Evolutionary conservation across 2,113 vertebrate genomes (phyloP).

Genomic region (Philantomba maxwellii): DNA sequence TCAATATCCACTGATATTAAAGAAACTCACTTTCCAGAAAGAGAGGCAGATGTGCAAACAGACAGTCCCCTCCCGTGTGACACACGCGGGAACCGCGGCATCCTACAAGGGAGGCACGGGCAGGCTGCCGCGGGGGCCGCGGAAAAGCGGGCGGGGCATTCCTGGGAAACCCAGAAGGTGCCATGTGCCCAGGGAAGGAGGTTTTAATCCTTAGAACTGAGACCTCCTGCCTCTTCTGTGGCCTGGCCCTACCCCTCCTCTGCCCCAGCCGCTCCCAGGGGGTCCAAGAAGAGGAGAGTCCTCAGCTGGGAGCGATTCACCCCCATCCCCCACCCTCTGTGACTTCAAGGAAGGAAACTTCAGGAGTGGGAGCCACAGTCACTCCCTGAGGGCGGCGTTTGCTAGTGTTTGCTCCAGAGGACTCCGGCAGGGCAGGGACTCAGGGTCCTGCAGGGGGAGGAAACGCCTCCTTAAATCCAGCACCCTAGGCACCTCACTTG

Average conservation of each 20-base stretch:
- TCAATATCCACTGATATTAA: not conserved
- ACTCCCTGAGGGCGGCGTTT: not conserved
- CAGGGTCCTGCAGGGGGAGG: not conserved
- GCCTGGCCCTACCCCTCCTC: too few species aligned
- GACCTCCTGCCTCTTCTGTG: too few species aligned
- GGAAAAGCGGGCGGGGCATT: rapidly evolving
- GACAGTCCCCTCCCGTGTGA: not conserved
- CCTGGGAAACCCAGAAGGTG: not conserved
- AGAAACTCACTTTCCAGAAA: not conserved
- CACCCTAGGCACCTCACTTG: rapidly evolving
- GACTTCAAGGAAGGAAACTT: not conserved
- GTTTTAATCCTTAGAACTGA: not conserved
- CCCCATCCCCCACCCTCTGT: rapidly evolving
- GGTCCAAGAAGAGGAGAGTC: not conserved
- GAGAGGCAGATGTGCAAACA: not conserved
- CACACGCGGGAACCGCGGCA: rapidly evolving
- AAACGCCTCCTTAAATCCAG: rapidly evolving
- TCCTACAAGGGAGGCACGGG: rapidly evolving
- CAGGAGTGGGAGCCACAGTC: not conserved
- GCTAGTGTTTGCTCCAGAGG: not conserved
- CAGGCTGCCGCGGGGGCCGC: rapidly evolving
- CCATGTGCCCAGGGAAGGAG: rapidly evolving
- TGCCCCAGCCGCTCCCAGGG: rapidly evolving
- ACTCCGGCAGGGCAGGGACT: rapidly evolving
- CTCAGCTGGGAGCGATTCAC: rapidly evolving